A percentile compares a stretch with the other conserved stretches of the same genome.
These are phyloP conservation scores for Phoenoteleia sp. DNA, from an alignment of 2,888 invertebrate genomes.

Conservation along the genomic window DNA sequence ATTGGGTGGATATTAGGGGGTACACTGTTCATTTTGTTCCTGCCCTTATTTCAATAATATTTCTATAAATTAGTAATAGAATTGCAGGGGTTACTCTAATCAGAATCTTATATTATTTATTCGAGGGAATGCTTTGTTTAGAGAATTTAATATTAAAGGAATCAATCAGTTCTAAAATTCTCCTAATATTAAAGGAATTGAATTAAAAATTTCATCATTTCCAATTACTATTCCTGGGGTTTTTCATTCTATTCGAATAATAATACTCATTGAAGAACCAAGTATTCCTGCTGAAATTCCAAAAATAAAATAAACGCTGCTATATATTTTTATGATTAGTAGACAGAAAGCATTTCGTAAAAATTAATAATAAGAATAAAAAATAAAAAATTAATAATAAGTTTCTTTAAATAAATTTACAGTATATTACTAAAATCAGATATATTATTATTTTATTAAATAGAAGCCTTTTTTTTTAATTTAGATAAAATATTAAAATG, in stretches of 20 bases:
- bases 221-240: conserved; percentile 90
- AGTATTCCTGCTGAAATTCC: conserved; percentile 90
- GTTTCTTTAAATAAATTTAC: background rate
- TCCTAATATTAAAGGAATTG: conserved; percentile 92
- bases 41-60: conserved; percentile 90
- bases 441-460: conserved; percentile 27
- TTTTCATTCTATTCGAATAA: conserved; percentile 92
- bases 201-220: conserved; percentile 93
- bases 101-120: conserved; percentile 96
- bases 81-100: conserved; percentile 91
- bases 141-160: conserved; percentile 92
- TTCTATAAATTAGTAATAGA: conserved; percentile 89
- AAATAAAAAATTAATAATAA: too few species aligned
- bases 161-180: conserved; percentile 95
- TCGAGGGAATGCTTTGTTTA: conserved; percentile 94
- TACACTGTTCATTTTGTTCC: conserved; percentile 94
- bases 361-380: conserved; percentile 87
- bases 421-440: conserved; percentile 82
- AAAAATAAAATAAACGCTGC: conserved; percentile 78
- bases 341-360: conserved; percentile 83
- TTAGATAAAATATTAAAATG: conserved; percentile 42
- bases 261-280: conserved; percentile 90
- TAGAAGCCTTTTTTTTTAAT: conserved; percentile 5
- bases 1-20: conserved; percentile 90
- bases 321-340: conserved; percentile 93